Evolutionary conservation across 2,113 vertebrate genomes (phyloP).

Genomic region (Actenoides hombroni): DNA sequence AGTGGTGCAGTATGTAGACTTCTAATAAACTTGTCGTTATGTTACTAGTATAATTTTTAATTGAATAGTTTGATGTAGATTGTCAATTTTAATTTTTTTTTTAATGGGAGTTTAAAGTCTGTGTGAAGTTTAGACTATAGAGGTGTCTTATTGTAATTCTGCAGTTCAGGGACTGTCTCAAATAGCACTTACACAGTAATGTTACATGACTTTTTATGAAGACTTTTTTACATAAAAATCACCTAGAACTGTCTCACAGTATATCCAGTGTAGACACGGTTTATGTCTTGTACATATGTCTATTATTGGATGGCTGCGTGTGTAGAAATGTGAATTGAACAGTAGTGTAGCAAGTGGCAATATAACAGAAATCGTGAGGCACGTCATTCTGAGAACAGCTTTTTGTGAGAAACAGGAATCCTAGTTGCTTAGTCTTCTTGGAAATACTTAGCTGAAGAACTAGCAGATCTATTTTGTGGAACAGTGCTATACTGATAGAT

Average conservation of each 20-base stretch:
- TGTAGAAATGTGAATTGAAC: not conserved
- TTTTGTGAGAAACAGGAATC: not conserved
- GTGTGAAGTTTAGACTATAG: not conserved
- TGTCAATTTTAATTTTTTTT: not conserved
- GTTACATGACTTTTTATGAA: not conserved
- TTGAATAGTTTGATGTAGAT: not conserved
- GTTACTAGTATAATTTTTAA: not conserved
- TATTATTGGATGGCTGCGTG: not conserved
- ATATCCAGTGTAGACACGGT: not conserved
- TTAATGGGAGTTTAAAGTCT: not conserved
- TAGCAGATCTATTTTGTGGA: not conserved
- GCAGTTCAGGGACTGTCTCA: not conserved
- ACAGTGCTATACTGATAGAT: not conserved
- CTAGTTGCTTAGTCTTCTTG: not conserved
- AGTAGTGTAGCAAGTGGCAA: not conserved
- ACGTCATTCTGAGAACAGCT: not conserved
- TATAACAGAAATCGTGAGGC: not conserved
- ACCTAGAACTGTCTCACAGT: not conserved
- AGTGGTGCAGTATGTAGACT: not conserved
- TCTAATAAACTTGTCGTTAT: not conserved
- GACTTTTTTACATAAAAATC: not conserved
- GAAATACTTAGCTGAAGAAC: not conserved
- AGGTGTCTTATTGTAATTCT: not conserved
- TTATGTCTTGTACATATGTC: not conserved
- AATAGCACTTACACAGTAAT: not conserved